Percentiles rank a stretch among this genome's conserved stretches.
Evolutionary conservation across 2,113 vertebrate species (phyloP).

Genomic region (Chaetodon auriga): DNA sequence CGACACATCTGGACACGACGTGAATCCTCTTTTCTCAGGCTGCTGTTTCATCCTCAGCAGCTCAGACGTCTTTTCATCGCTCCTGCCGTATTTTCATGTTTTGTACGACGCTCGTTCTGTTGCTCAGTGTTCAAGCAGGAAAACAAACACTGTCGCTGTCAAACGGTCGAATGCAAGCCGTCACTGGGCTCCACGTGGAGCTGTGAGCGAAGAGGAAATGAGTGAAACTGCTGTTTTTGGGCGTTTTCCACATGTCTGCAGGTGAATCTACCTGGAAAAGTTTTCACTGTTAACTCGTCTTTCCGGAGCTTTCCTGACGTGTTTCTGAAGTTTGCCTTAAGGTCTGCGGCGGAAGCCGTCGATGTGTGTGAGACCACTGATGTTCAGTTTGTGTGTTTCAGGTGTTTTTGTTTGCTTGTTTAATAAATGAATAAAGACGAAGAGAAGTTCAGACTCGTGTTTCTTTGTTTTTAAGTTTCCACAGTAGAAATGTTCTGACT

Average conservation of each 20-base stretch:
- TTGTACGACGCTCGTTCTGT: neutral
- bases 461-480: neutral
- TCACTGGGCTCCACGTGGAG: neutral
- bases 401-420: constrained; percentile 51
- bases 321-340: constrained; percentile 65
- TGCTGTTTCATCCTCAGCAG: neutral
- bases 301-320: neutral
- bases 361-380: constrained; percentile 45
- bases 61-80: neutral
- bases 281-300: neutral
- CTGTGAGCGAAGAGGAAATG: neutral
- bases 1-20: neutral
- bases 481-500: neutral
- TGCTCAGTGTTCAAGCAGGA: neutral
- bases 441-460: neutral
- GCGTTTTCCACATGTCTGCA: too few species aligned
- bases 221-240: too few species aligned
- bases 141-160: neutral
- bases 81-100: neutral
- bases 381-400: constrained; percentile 52
- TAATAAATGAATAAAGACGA: constrained; percentile 41
- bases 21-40: neutral
- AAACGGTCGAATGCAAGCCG: neutral
- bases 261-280: too few species aligned
- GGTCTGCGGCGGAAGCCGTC: constrained; percentile 54